Base-by-base conservation (phyloP, 35 echinoderm and acorn worm genomes). In the Diadema setosum region DNA sequence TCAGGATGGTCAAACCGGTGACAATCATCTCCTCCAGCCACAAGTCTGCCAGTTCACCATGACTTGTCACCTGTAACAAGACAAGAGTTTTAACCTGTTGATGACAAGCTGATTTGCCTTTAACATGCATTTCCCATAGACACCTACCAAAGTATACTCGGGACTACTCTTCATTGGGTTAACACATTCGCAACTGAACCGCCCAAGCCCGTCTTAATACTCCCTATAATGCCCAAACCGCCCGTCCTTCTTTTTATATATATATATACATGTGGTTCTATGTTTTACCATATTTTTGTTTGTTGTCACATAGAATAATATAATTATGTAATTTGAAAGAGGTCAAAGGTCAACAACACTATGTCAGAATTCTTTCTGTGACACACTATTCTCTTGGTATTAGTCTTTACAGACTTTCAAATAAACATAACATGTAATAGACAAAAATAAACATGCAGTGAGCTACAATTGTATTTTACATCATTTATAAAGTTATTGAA, bases 21-120 rank as follows among this genome's bases (percentile, higher is more conserved):
- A 78, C 73, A 4, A 78, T 78, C 73, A 78, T 78, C 73, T 78
- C 73, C 40, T 78, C 73, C 2, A 78, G 73, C 73, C 73, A 78
- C 29, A 78, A 21, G 40, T 78, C 73, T 23, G 39, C 44, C 73
- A 78, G 37, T n/a, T 18, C 35, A 14, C 44, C 44, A 25, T 78
- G 73, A 12, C 14, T 78, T 15, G 73, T 78, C 27, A 78, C 37
- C 73, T 78, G 40, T 24, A 41, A 35, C 34, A n/a, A 78, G 6
- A 75, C 12, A 75, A 32, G 58, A 21, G 21, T 16, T 55, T 55
- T 55, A n/a, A 55, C 57, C 17, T 60, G 11, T 27, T 27, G 21
- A 5, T 20, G 9, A 60, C n/a, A 18, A 59, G 14, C 0, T 59
- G 29, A 2, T 18, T 59, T 18, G 56, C n/a, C n/a, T 59, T 59